Conservation (phyloP, 2,888 invertebrate genomes). For the Lochmaea crataegi region DNA sequence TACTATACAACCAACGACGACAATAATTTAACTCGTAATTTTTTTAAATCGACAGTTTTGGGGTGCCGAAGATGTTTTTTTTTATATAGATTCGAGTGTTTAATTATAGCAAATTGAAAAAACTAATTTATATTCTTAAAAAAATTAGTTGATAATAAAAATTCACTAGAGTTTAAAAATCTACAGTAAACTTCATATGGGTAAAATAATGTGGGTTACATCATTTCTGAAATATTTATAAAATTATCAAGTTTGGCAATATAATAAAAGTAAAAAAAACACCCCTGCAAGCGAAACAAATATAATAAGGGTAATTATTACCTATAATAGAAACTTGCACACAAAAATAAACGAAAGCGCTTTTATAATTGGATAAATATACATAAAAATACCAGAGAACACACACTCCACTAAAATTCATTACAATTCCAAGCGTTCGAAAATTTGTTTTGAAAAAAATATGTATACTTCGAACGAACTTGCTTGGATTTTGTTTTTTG, state of each 20-base stretch:
- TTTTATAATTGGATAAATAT: constrained; percentile 47
- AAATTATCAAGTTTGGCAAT: constrained; percentile 47
- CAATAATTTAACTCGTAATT: neutral
- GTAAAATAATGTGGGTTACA: constrained; percentile 37
- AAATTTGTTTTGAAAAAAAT: neutral
- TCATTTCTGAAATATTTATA: constrained; percentile 37
- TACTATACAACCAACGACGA: constrained; percentile 38
- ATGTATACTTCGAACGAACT: neutral
- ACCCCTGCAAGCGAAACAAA: constrained; percentile 60
- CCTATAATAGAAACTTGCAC: constrained; percentile 59
- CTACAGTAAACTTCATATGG: constrained; percentile 1
- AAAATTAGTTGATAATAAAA: neutral
- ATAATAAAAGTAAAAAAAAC: constrained; percentile 55
- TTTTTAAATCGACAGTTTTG: neutral
- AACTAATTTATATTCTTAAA: neutral
- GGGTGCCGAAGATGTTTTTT: too few relatives aligned
- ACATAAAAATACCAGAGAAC: constrained; percentile 48
- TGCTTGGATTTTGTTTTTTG: neutral
- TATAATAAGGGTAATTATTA: constrained; percentile 53
- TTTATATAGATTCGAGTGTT: neutral
- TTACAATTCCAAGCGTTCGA: neutral
- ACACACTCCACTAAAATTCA: constrained; percentile 54
- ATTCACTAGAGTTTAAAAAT: neutral
- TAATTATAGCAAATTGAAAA: neutral
- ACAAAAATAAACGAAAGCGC: constrained; percentile 60